A percentile compares a stretch with the other conserved stretches of the same genome.
Conservation (phyloP, 1,140 invertebrate genomes). For the Calephelis nemesis region DNA sequence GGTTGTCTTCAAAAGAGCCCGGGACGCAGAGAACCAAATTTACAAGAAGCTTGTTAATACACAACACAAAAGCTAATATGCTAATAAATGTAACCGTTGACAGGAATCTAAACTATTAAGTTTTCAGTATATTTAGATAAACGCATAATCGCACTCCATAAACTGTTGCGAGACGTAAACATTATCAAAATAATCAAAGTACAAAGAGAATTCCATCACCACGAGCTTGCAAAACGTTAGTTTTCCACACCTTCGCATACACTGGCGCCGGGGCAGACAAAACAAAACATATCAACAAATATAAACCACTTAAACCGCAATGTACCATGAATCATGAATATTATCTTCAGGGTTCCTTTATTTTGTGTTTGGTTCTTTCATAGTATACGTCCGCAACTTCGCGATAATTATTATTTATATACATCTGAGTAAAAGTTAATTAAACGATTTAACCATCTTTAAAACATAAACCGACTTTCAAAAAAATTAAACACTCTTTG, state of each 20-base stretch:
- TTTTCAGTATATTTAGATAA: background rate
- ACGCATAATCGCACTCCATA: slow-evolving; percentile 13
- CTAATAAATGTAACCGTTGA: slow-evolving; percentile 2
- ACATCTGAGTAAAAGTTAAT: too few species aligned
- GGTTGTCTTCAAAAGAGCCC: too few species aligned
- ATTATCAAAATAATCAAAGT: slow-evolving; percentile 8
- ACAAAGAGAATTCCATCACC: slow-evolving; percentile 13
- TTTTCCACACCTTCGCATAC: slow-evolving; percentile 31
- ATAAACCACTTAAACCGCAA: slow-evolving; percentile 49
- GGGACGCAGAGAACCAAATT: too few species aligned
- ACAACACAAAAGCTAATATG: background rate
- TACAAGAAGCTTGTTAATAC: too few species aligned
- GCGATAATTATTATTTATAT: too few species aligned
- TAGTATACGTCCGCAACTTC: too few species aligned
- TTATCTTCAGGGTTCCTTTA: background rate
- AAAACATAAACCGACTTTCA: too few species aligned
- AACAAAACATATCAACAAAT: slow-evolving; percentile 43
- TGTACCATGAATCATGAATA: slow-evolving; percentile 33
- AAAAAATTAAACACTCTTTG: too few species aligned
- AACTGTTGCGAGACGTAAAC: slow-evolving; percentile 4
- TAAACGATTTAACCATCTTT: too few species aligned
- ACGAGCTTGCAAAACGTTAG: slow-evolving; percentile 6
- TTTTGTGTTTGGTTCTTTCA: background rate
- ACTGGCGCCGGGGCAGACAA: slow-evolving; percentile 42
- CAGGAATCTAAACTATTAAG: slow-evolving; percentile 1